phyloP scores from a whole-genome alignment of 2,888 invertebrate species.

The Junonia oenone region DNA sequence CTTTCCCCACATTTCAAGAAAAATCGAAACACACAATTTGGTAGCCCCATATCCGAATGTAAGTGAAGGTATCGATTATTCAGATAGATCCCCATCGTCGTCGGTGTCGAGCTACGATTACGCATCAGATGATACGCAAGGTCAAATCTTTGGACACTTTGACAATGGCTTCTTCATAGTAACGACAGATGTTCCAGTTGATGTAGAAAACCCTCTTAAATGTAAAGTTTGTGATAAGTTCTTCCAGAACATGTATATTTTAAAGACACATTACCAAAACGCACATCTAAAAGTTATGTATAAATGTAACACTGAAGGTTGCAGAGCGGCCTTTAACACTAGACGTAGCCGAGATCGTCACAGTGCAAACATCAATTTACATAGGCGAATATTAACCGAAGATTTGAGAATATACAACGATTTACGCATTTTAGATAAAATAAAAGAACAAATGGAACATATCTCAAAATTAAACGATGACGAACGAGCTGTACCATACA shows the following conservation, averaged over 20 bases:
- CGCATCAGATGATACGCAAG: constrained; percentile 80
- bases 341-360: constrained; percentile 95
- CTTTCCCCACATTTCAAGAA: constrained; percentile 75
- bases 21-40: constrained; percentile 45
- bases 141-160: constrained; percentile 84
- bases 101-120: constrained; percentile 81
- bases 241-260: constrained; percentile 95
- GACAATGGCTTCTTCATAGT: constrained; percentile 86
- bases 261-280: constrained; percentile 97
- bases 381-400: constrained; percentile 90
- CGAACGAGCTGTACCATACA: constrained; percentile 78
- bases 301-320: constrained; percentile 95
- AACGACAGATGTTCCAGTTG: constrained; percentile 91
- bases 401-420: constrained; percentile 64
- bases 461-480: constrained; percentile 88
- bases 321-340: constrained; percentile 96
- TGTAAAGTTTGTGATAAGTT: constrained; percentile 95
- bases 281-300: constrained; percentile 97
- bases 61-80: constrained; percentile 60
- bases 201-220: constrained; percentile 93
- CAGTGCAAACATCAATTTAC: constrained; percentile 93
- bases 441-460: constrained; percentile 88
- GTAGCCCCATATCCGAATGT: constrained; percentile 56
- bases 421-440: constrained; percentile 72
- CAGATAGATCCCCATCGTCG: constrained; percentile 79